These are phyloP conservation scores for Acanthosoma haemorrhoidale DNA, from an alignment of 2,888 invertebrate genomes.

Conservation along the genomic window DNA sequence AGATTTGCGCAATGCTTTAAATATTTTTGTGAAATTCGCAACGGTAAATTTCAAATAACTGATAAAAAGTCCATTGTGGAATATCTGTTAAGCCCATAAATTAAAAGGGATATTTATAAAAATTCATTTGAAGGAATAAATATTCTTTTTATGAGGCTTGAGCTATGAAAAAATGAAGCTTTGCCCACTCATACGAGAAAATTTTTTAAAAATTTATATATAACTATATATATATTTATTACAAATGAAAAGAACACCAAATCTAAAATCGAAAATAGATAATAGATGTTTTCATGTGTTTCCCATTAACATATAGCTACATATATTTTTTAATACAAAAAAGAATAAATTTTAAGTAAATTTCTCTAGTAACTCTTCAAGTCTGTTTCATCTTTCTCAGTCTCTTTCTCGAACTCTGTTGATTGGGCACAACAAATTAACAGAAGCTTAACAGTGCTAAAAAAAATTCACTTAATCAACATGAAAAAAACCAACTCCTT, in stretches of 20 bases:
- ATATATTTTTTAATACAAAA: slow-evolving; percentile 6
- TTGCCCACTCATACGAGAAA: slow-evolving; percentile 19
- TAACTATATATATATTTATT: not conserved
- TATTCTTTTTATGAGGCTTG: not conserved
- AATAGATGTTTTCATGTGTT: slow-evolving; percentile 9
- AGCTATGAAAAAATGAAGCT: not conserved
- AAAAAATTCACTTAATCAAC: too few relatives aligned
- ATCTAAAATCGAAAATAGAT: slow-evolving; percentile 21
- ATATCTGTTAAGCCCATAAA: not conserved
- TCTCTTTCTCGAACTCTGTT: not conserved
- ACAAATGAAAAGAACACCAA: slow-evolving; percentile 26
- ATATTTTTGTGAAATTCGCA: not conserved
- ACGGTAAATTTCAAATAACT: not conserved
- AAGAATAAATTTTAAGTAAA: slow-evolving; percentile 2
- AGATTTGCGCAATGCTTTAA: slow-evolving; percentile 16
- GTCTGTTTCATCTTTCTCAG: not conserved
- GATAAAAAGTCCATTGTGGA: not conserved
- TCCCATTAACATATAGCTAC: slow-evolving; percentile 18
- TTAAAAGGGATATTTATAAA: not conserved
- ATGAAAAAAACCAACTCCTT: too few relatives aligned
- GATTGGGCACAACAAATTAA: not conserved
- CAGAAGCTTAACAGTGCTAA: not conserved
- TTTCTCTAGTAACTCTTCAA: not conserved
- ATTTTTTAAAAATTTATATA: not conserved
- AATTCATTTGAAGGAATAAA: not conserved